Conservation (phyloP, 2,113 vertebrate species). For the Phainopepla nitens region DNA sequence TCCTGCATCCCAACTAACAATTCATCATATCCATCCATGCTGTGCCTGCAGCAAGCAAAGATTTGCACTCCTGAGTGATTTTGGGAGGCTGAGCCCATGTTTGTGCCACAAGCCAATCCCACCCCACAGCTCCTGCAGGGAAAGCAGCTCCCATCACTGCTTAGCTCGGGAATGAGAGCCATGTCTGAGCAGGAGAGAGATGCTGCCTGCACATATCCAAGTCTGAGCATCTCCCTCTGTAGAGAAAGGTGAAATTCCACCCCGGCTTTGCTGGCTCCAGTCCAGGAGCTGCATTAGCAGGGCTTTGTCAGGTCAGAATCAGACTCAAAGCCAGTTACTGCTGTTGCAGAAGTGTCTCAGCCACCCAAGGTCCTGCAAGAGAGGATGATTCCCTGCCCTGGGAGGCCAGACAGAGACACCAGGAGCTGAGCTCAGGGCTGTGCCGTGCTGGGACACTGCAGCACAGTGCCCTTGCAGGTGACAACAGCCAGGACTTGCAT, state of each 20-base stretch:
- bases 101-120: not conserved
- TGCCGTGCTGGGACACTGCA: not conserved
- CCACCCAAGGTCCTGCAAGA: not conserved
- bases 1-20: not conserved
- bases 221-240: not conserved
- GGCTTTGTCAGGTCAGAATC: not conserved
- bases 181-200: not conserved
- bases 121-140: not conserved
- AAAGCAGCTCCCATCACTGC: not conserved
- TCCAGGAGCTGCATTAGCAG: slow-evolving; percentile 6
- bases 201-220: not conserved
- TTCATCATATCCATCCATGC: fast-evolving
- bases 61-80: not conserved
- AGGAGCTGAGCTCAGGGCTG: not conserved
- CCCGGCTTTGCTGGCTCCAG: fast-evolving
- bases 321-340: not conserved
- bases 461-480: not conserved
- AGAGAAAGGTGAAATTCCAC: slow-evolving; percentile 11
- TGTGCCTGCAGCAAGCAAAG: fast-evolving
- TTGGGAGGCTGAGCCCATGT: not conserved
- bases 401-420: not conserved
- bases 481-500: not conserved
- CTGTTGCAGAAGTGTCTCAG: not conserved
- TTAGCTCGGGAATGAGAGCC: not conserved
- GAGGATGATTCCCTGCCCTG: not conserved